Percentiles rank a stretch among this genome's conserved stretches.
These are phyloP conservation scores for Dyspetes luteomarginatus DNA, from an alignment of 2,888 invertebrate species.

Conservation along the genomic window DNA sequence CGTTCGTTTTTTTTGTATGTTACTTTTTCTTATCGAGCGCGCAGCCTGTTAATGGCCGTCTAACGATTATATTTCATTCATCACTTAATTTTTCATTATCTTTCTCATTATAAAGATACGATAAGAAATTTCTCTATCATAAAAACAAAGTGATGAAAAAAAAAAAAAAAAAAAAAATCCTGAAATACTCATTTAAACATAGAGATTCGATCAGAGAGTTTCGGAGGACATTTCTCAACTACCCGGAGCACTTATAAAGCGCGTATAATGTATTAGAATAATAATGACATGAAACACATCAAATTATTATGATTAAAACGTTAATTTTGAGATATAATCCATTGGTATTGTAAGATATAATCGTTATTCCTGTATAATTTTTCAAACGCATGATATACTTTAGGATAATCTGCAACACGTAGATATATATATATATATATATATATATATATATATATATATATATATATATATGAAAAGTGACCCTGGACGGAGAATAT, in stretches of 20 bases:
- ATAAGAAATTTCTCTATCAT: not conserved
- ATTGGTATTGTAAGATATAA: too few relatives aligned
- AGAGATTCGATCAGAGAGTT: not conserved
- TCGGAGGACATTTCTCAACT: not conserved
- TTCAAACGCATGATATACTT: slow-evolving; percentile 44
- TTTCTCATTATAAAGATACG: not conserved
- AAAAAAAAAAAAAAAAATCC: not conserved
- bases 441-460: too few relatives aligned
- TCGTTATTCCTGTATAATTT: slow-evolving; percentile 49
- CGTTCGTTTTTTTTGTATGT: not conserved
- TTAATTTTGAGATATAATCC: too few relatives aligned
- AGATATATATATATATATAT: too few relatives aligned
- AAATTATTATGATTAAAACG: slow-evolving; percentile 45
- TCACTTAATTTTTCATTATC: not conserved
- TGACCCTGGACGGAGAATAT: slow-evolving; percentile 3
- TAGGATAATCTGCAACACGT: not conserved
- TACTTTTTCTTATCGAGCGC: not conserved
- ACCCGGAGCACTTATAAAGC: too few relatives aligned
- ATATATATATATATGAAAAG: too few relatives aligned
- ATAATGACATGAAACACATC: too few relatives aligned
- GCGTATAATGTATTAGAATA: too few relatives aligned
- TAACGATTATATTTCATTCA: not conserved
- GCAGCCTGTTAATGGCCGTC: not conserved
- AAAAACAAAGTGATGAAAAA: too few relatives aligned
- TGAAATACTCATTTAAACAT: not conserved